These are phyloP conservation scores for Anguilla anguilla DNA, from an alignment of 2,797 vertebrate species.

Conservation along the genomic window DNA sequence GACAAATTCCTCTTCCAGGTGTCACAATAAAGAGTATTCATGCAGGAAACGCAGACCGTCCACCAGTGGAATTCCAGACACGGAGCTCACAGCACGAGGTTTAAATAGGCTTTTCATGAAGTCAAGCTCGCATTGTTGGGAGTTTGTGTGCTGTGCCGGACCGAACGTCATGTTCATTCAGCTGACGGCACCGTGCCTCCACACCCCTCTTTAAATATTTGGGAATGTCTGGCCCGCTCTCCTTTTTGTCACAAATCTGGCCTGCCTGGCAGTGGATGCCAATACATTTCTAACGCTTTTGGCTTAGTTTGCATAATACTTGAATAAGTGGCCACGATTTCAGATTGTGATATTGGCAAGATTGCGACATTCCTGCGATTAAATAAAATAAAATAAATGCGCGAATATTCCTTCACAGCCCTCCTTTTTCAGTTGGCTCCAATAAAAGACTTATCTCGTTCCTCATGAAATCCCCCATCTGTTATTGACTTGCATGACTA, in stretches of 20 bases:
- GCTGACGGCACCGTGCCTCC: neutral
- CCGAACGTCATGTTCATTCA: neutral
- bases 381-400: no score
- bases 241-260: neutral
- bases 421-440: no score
- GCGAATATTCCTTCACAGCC: no score
- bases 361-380: no score
- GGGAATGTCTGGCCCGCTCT: neutral
- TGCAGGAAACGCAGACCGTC: neutral
- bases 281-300: neutral
- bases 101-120: slow-evolving; percentile 21
- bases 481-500: no score
- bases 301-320: neutral
- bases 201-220: neutral
- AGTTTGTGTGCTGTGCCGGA: neutral
- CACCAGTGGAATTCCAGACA: neutral
- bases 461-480: no score
- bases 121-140: neutral
- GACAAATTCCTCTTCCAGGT: neutral
- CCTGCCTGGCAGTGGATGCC: neutral
- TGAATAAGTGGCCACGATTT: neutral
- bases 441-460: no score
- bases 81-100: neutral
- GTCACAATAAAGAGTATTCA: neutral
- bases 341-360: neutral